Base-by-base conservation (phyloP, 2,113 vertebrate genomes). In the Macrotus californicus region DNA sequence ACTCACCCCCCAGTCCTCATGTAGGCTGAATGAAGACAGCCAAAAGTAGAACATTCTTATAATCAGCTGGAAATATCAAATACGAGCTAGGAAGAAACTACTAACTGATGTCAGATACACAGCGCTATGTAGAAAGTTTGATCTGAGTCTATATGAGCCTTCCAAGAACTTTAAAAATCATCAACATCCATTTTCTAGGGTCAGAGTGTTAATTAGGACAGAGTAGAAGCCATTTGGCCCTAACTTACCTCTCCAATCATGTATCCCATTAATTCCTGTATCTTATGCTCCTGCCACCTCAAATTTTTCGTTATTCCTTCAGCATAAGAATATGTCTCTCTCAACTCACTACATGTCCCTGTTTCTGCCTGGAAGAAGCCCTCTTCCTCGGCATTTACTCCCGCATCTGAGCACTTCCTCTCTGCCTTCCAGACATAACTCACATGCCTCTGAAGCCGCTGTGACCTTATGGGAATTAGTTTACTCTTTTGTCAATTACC, bases 151-250 rank as follows among this genome's bases (percentile, higher is more conserved):
- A 19, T 48, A 39, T 41, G 31, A 76, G 16, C 52, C 34, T 89
- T n/a, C 39, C 29, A 81, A 86, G 36, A 61, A 79, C 50, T 66
- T 77, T 73, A 22, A 83, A 85, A 83, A 13, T 29, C 39, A 83
- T 67, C 52, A 34, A 29, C 9, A 31, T 41, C 43, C 41, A 26
- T 76, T 94, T 79, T 79, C 48, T 29, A 82, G 70, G n/a, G 82
- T 39, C 18, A 72, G 39, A 43, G 11, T 76, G 29, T 48, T 48
- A 22, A 8, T 50, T 61, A 73, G 86, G 79, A 75, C 12, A 70
- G 50, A 5, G 14, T n/a, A 59, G 41, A 41, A 84, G 48, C 22
- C 29, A 36, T n/a, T 75, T 88, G 41, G n/a, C 66, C 19, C 83
- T 50, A 31, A 91, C 3, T 59, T 91, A n/a, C n/a, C 73, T 56